Conservation (phyloP, 2,888 invertebrate genomes). For the Nesidiocoris tenuis region DNA sequence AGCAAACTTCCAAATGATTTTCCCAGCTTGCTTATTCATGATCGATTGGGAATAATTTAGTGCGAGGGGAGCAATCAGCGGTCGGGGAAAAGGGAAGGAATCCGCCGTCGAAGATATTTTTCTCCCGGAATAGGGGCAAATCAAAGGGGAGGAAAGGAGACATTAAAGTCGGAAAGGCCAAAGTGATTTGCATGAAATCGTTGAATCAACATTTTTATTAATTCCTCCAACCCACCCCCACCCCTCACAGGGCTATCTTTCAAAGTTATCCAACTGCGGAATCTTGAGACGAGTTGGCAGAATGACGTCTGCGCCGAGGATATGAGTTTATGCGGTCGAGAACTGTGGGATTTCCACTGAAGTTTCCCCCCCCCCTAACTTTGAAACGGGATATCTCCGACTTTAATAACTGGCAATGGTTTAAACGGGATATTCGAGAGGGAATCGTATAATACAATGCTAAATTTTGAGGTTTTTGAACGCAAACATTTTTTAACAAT, state of each 20-base stretch:
- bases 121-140: neutral
- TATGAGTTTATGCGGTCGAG: neutral
- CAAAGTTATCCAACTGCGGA: too few relatives aligned
- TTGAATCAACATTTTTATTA: constrained; percentile 39
- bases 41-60: constrained; percentile 33
- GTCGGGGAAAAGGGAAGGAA: constrained; percentile 1
- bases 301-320: neutral
- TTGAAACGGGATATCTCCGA: neutral
- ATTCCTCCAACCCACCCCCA: constrained; percentile 3
- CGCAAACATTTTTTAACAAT: too few relatives aligned
- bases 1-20: neutral
- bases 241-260: neutral
- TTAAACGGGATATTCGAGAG: neutral
- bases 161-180: constrained; percentile 24
- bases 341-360: neutral
- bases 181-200: constrained; percentile 39
- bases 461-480: too few relatives aligned
- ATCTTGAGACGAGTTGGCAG: neutral
- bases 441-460: too few relatives aligned
- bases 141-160: neutral
- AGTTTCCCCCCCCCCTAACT: neutral
- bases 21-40: neutral
- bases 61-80: constrained; percentile 7
- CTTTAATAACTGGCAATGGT: neutral
- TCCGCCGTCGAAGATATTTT: neutral